Conservation (phyloP, 1,140 invertebrate species). For the Metaphire vulgaris region DNA sequence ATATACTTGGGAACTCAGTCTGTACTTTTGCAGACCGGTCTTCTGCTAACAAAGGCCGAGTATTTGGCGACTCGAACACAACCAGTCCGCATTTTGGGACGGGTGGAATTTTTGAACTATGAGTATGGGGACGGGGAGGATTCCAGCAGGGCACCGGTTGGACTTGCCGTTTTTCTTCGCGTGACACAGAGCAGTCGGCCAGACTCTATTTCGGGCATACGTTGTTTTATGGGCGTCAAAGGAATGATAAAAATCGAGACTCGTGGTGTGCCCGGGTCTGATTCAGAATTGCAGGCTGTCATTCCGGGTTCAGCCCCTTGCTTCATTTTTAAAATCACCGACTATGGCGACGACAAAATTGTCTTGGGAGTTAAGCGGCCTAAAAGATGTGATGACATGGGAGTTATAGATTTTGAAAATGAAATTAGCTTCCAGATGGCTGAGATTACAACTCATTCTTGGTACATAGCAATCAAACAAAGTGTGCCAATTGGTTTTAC, state of each 20-base stretch:
- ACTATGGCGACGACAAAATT: conserved; percentile 5
- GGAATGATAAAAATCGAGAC: background rate
- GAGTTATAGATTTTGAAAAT: background rate
- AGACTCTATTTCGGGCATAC: conserved; percentile 10
- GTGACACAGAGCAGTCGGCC: conserved; percentile 16
- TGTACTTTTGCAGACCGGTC: conserved; percentile 15
- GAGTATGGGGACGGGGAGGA: background rate
- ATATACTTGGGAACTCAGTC: conserved; percentile 21
- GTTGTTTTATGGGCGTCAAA: conserved; percentile 14
- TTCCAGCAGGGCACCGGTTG: background rate
- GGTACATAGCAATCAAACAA: background rate
- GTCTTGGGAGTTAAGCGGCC: background rate
- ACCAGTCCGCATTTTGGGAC: conserved; percentile 8
- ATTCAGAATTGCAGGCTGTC: background rate
- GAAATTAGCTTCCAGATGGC: background rate
- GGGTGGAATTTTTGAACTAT: conserved; percentile 16
- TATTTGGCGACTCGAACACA: background rate
- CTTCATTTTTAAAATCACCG: conserved; percentile 13
- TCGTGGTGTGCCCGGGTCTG: conserved; percentile 6
- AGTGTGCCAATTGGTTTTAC: background rate
- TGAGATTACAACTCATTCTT: background rate
- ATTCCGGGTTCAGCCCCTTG: conserved; percentile 2
- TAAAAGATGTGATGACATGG: conserved; percentile 4
- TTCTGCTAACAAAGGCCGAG: conserved; percentile 13
- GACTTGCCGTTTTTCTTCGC: conserved; percentile 7